Conservation (phyloP, 2,797 vertebrate species). For the Malacoctenus gilli region DNA sequence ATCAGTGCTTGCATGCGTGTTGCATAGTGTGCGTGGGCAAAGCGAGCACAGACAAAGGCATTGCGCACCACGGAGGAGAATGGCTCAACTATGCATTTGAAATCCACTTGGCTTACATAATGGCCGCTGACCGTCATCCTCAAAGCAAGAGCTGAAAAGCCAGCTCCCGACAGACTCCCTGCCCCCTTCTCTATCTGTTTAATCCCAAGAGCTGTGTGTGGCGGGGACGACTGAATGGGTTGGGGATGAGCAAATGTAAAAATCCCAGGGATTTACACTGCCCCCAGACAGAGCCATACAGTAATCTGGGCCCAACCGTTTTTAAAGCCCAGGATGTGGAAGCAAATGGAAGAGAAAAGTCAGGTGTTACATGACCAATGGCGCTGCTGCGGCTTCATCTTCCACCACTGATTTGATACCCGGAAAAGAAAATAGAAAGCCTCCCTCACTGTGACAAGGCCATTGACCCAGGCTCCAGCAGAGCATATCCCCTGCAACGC, state of each 20-base stretch:
- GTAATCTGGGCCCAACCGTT: conserved; percentile 68
- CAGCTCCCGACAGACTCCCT: conserved; percentile 53
- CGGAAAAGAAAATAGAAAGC: conserved; percentile 19
- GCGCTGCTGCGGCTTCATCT: conserved; percentile 22
- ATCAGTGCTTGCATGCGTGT: conserved; percentile 25
- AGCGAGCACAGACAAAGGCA: conserved; percentile 61
- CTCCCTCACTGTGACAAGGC: conserved; percentile 9
- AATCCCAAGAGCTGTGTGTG: conserved; percentile 71
- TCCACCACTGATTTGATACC: conserved; percentile 14
- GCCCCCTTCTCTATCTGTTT: conserved; percentile 63
- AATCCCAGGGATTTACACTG: conserved; percentile 76
- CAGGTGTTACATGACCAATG: conserved; percentile 38
- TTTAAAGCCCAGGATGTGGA: conserved; percentile 48
- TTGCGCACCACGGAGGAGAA: conserved; percentile 54
- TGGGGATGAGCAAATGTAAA: conserved; percentile 70
- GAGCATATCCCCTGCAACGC: not conserved
- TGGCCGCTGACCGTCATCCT: conserved; percentile 70
- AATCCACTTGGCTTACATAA: conserved; percentile 76
- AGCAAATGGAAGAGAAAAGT: conserved; percentile 32
- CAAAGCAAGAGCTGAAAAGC: conserved; percentile 66
- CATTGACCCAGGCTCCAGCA: conserved; percentile 20
- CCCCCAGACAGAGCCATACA: conserved; percentile 63
- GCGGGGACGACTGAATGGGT: conserved; percentile 59
- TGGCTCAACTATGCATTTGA: conserved; percentile 61
- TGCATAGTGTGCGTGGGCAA: conserved; percentile 34